These are phyloP conservation scores for Octopus bimaculoides DNA, from an alignment of 1,140 invertebrate genomes.

Conservation along the genomic window DNA sequence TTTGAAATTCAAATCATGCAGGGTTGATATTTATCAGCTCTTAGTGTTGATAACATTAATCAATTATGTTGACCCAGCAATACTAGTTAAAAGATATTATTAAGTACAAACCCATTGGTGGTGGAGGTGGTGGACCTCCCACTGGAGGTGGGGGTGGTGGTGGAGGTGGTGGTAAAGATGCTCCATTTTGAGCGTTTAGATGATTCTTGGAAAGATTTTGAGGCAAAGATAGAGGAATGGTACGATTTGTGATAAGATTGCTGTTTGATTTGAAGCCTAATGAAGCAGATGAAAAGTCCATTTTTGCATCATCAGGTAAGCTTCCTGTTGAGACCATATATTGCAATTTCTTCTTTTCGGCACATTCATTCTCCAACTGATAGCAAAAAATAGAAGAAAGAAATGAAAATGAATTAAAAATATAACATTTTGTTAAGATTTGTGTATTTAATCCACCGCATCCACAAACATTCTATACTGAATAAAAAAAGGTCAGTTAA, in stretches of 20 bases:
- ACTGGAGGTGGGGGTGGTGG: constrained; percentile 46
- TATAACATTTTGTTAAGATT: too few species aligned
- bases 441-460: too few species aligned
- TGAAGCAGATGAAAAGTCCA: constrained; percentile 54
- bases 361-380: constrained; percentile 77
- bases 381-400: too few species aligned
- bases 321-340: constrained; percentile 78
- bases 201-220: constrained; percentile 36
- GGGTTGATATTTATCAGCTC: too few species aligned
- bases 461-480: too few species aligned
- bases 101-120: neutral
- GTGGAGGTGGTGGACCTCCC: neutral
- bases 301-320: constrained; percentile 89
- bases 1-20: too few species aligned
- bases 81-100: too few species aligned
- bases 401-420: too few species aligned
- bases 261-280: constrained; percentile 53
- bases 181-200: constrained; percentile 55
- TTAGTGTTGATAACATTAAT: too few species aligned
- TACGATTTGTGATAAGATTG: constrained; percentile 48
- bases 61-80: too few species aligned
- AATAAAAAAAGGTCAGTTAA: too few species aligned
- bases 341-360: constrained; percentile 78
- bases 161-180: constrained; percentile 56
- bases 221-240: constrained; percentile 33